Evolutionary conservation across 2,113 vertebrate genomes (phyloP).

Genomic region (Tiliqua scincoides): DNA sequence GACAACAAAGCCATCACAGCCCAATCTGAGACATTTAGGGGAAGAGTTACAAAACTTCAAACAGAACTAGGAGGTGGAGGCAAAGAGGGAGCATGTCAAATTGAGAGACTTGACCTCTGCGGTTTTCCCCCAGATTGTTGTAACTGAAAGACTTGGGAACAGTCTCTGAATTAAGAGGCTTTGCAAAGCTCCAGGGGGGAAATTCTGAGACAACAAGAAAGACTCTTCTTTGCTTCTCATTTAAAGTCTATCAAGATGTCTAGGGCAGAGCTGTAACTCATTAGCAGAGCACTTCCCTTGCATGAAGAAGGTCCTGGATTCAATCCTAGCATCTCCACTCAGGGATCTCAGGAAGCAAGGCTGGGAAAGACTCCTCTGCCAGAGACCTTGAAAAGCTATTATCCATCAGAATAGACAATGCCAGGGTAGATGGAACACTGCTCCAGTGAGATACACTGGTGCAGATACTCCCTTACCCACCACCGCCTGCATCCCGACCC

Average conservation of each 20-base stretch:
- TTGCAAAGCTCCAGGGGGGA: constrained; percentile 12
- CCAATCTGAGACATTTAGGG: neutral
- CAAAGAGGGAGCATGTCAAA: neutral
- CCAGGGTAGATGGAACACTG: neutral
- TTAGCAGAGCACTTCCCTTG: neutral
- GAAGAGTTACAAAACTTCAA: neutral
- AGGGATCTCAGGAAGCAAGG: neutral
- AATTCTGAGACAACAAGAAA: neutral
- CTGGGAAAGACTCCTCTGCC: neutral
- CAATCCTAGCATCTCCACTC: neutral
- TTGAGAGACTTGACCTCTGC: constrained; percentile 4
- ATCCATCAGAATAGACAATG: neutral
- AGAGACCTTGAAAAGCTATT: neutral
- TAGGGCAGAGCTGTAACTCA: neutral
- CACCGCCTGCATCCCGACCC: neutral
- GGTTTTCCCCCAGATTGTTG: neutral
- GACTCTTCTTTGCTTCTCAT: neutral
- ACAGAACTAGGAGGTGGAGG: neutral
- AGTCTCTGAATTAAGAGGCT: constrained; percentile 5
- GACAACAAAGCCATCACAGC: neutral
- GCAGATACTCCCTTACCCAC: neutral
- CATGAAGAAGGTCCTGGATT: neutral
- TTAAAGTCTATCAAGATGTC: neutral
- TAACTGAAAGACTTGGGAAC: constrained; percentile 32
- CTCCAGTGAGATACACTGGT: neutral